A percentile compares a stretch with the other conserved stretches of the same genome.
These are phyloP conservation scores for Abramis brama DNA, from an alignment of 2,113 vertebrate genomes.

Conservation along the genomic window DNA sequence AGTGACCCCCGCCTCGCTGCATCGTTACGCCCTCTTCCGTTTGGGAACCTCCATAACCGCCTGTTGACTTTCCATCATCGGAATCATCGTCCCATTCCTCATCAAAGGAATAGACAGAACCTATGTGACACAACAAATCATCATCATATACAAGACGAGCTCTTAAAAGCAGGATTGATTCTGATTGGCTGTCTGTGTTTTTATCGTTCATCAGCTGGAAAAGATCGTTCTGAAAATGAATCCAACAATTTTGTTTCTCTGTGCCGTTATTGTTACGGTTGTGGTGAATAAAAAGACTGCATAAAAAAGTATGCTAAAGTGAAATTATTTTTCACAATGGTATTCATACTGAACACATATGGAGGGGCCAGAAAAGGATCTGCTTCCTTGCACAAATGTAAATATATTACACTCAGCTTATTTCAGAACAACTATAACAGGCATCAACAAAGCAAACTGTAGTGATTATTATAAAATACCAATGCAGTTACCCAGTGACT, in stretches of 20 bases:
- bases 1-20: constrained; percentile 72
- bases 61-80: constrained; percentile 80
- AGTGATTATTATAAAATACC: not conserved
- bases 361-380: not conserved
- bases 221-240: no score
- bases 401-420: not conserved
- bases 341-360: not conserved
- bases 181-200: no score
- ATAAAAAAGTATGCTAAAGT: not conserved
- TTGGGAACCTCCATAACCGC: constrained; percentile 78
- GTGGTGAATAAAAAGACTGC: no score
- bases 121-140: constrained; percentile 57
- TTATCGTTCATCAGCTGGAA: no score
- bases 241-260: no score
- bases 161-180: no score
- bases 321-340: not conserved
- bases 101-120: constrained; percentile 81
- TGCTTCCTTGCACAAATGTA: not conserved
- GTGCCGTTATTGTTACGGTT: no score
- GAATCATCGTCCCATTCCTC: constrained; percentile 90
- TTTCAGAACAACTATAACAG: constrained; percentile 2
- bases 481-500: not conserved
- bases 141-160: not conserved
- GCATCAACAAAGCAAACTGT: not conserved
- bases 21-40: constrained; percentile 72